Evolutionary conservation across 2,113 vertebrate species (phyloP).

Genomic region (Herpetotheres cachinnans): DNA sequence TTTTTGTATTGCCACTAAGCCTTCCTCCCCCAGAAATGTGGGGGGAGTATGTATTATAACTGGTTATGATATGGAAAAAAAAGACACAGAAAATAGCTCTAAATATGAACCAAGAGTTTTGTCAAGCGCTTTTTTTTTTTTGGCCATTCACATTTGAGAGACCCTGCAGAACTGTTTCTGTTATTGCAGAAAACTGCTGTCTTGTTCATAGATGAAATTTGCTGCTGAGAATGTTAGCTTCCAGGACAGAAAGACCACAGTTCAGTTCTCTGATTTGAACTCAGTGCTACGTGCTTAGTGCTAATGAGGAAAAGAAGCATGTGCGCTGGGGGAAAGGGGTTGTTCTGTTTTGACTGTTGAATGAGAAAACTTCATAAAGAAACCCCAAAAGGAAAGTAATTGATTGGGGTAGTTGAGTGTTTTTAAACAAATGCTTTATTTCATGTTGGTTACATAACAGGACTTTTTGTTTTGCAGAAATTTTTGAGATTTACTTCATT

Average conservation of each 20-base stretch:
- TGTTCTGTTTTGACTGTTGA: background rate
- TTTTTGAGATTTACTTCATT: background rate
- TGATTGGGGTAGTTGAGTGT: background rate
- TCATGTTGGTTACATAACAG: rapidly evolving
- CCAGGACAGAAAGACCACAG: background rate
- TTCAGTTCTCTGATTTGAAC: background rate
- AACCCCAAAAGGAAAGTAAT: background rate
- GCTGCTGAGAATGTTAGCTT: background rate
- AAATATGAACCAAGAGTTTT: background rate
- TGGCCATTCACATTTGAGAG: background rate
- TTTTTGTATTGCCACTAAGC: background rate
- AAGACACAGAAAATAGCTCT: background rate
- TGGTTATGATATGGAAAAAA: background rate
- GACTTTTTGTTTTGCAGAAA: background rate
- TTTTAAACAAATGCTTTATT: background rate
- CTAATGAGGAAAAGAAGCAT: background rate
- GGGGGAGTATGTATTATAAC: background rate
- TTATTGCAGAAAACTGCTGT: background rate
- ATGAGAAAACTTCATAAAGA: background rate
- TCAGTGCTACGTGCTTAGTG: background rate
- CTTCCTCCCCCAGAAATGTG: background rate
- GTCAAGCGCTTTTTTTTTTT: background rate
- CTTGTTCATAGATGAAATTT: background rate
- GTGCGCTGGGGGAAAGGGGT: background rate
- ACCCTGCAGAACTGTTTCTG: background rate